Base-by-base conservation (phyloP, 2,797 vertebrate genomes). In the Bradypodion pumilum region DNA sequence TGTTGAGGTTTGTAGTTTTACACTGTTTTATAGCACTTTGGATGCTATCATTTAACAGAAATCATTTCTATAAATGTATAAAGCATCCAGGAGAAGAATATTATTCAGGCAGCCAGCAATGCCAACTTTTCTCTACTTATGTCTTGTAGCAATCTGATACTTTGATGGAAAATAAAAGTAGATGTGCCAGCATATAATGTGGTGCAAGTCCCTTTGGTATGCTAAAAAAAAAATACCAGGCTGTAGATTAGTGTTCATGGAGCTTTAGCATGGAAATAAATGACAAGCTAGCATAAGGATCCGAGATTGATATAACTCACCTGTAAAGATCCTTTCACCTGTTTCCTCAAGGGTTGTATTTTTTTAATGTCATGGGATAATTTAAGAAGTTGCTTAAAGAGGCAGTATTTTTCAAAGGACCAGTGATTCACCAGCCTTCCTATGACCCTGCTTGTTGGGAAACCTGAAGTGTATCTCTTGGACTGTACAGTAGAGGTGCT, bases 31-130 rank as follows among this genome's bases (percentile, higher is more conserved):
- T 2, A 40, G 4, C 8, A n/a, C 46, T 79, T 65, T 27, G 44
- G 1, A 3, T 21, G 29, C 7, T 49, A 35, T 66, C 9, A 7
- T 79, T 79, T 23, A 56, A 25, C 49, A 70, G 32, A 40, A 70
- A 56, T 80, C 25, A 13, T 19, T 52, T 68, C 76, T 37, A 66
- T 77, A 44, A 46, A 35, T 62, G 73, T 81, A 56, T 79, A 42
- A 66, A 74, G 62, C 65, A 85, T 74, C 79, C 37, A 68, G 69
- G 62, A 73, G 79, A 23, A 19, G 3, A 62, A 68, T 89, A 59
- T 80, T 15, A 60, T 62, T 37, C 40, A 59, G 59, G n/a, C 44
- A 59, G 76, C 60, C 66, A 1, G 0, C 0, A 10, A 44, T 40
- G 84, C 52, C 80, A 72, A 73, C 6, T 15, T 4, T 9, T 1